Evolutionary conservation across 2,113 vertebrate species (phyloP).

Genomic region (Chiloscyllium plagiosum): DNA sequence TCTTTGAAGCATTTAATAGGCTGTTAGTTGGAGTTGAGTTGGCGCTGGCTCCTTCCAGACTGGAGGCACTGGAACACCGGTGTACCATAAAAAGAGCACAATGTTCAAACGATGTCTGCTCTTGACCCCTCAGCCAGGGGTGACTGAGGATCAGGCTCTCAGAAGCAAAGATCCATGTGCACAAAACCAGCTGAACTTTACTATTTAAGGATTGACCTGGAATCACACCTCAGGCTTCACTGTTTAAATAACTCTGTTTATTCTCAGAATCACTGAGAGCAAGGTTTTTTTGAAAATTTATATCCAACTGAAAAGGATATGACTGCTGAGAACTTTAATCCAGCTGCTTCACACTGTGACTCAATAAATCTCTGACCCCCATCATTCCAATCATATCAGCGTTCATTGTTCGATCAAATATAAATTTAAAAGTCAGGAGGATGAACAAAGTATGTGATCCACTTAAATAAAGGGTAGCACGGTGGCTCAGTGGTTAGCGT

Average conservation of each 20-base stretch:
- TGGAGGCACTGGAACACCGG: too few species aligned
- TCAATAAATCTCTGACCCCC: not conserved
- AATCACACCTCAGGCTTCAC: not conserved
- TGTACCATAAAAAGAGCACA: too few species aligned
- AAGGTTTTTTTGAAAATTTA: not conserved
- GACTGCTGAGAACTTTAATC: not conserved
- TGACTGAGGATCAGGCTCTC: too few species aligned
- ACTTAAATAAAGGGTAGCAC: not conserved
- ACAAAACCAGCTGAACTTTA: not conserved
- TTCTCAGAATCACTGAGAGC: not conserved
- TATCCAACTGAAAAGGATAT: not conserved
- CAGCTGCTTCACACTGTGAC: not conserved
- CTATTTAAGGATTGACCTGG: not conserved
- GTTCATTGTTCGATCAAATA: not conserved
- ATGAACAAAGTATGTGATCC: not conserved
- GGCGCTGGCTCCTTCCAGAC: too few species aligned
- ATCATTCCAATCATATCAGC: not conserved
- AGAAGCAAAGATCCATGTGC: not conserved
- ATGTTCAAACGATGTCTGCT: too few species aligned
- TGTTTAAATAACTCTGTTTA: not conserved
- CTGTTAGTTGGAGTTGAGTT: too few species aligned
- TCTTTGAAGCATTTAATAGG: too few species aligned
- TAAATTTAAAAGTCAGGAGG: not conserved
- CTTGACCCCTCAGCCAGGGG: too few species aligned
- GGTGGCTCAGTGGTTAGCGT: too few species aligned